Evolutionary conservation across 2,888 invertebrate species (phyloP), one percentile per base, ranked within the genome.

Genomic region (Watsonalla binaria): DNA sequence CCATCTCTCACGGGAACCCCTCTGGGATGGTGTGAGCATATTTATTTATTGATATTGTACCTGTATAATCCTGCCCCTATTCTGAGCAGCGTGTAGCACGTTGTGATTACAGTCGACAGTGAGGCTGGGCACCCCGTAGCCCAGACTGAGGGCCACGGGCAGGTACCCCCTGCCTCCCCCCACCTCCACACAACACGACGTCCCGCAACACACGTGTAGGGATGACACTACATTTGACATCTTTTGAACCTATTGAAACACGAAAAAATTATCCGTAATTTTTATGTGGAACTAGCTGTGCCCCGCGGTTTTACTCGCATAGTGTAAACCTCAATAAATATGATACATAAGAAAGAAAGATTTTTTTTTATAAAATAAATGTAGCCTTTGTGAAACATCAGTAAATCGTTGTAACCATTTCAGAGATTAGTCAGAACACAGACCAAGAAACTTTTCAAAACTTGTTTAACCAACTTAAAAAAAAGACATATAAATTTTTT

Each of bases 161-260:
- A 98, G 86, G 79, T 97, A 96, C 0, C 97, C 98, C 74, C 96
- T 95, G 0, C 98, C 98, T 71, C 97, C 97, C 0, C 98, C 98
- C 46, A 96, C 94, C 76, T 98, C 98, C 13, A 98, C 91, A 46
- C 96, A 86, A 93, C 65, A 97, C 75, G 86, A 96, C 93, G 53
- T 94, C 93, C 80, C 94, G 93, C 24, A 95, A 93, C 89, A 96
- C 0, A 61, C 53, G 45, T 81, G 76, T 7, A 95, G 73, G 1
- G 92, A 87, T 2, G 93, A 90, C 0, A 94, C 91, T 0, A 95
- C 78, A 0, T 84, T 84, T 0, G 94, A 94, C 82, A 95, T 92
- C 11, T 92, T 85, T 76, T 94, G 92, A 0, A 95, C 94, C 93
- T 93, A 54, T 2, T n/a, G 53, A 53, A 13, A 45, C 50, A 47